These are phyloP conservation scores for Drosophila hydei DNA, from an alignment of 1,140 invertebrate species.

Conservation along the genomic window DNA sequence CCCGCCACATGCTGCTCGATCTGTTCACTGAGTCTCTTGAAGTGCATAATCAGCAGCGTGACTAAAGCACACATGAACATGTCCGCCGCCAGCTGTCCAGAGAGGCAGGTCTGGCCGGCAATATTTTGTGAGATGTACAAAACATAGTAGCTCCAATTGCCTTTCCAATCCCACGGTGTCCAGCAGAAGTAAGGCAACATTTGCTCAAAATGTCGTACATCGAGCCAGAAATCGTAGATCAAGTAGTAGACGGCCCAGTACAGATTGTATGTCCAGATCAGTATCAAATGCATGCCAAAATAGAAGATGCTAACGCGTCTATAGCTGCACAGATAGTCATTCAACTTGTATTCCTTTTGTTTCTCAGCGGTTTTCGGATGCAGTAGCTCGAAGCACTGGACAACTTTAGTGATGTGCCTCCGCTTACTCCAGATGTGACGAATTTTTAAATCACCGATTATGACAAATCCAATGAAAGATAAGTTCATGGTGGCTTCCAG, in stretches of 20 bases:
- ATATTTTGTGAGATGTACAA: conserved; percentile 63
- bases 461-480: conserved; percentile 70
- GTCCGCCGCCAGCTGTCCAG: conserved; percentile 66
- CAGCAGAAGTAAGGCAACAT: conserved; percentile 71
- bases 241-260: conserved; percentile 66
- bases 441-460: conserved; percentile 70
- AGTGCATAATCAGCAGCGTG: conserved; percentile 74
- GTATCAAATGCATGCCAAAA: conserved; percentile 55
- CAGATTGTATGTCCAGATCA: conserved; percentile 74
- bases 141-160: conserved; percentile 59
- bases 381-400: conserved; percentile 42
- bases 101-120: conserved; percentile 60
- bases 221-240: conserved; percentile 64
- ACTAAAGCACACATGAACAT: conserved; percentile 67
- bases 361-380: conserved; percentile 37
- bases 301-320: conserved; percentile 55
- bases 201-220: conserved; percentile 35
- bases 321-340: conserved; percentile 30
- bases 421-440: conserved; percentile 50
- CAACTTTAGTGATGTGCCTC: conserved; percentile 37
- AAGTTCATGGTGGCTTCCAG: conserved; percentile 72
- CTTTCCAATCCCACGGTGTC: conserved; percentile 71
- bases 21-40: conserved; percentile 33
- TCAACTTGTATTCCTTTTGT: conserved; percentile 42
- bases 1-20: conserved; percentile 51